Evolutionary conservation across 2,888 invertebrate genomes (phyloP), one percentile per base, ranked within the genome.

Genomic region (Meghimatium bilineatum): DNA sequence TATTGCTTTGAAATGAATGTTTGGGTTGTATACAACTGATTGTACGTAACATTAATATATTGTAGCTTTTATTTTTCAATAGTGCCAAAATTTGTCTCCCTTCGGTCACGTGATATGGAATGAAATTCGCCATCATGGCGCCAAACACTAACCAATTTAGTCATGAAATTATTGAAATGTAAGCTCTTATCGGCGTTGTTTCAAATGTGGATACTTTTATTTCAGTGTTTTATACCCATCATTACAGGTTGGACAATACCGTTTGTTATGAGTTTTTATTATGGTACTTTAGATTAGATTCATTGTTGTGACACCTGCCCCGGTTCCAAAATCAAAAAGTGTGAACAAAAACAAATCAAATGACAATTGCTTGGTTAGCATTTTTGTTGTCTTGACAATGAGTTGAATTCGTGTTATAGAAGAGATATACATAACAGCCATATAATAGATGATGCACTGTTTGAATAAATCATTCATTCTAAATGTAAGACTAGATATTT

Each of bases 121-220:
- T 72, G 84, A 87, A 86, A 85, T 87, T 88, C 87, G 87, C 89
- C 89, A 89, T 88, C 87, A 88, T 89, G 89, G 89, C 88, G 88
- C 88, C 88, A 88, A 88, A 86, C 81, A 83, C 34, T 82, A 67
- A 60, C n/a, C 75, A 81, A 44, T 52, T 69, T 12, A 66, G 66
- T n/a, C 63, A 38, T 63, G 63, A 81, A 76, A 84, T 75, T 80
- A 34, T 29, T 38, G 29, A 36, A 79, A 78, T 63, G 78, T 78
- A 78, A 71, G 38, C 32, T 12, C 0, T 71, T 71, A 12, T 8
- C 71, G 34, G n/a, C 14, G 23, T 23, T 71, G 26, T 71, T 44
- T 44, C 26, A 1, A 38, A 10, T 71, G 26, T 23, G 44, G 12
- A 5, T 5, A 71, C 44, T 26, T 10, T 44, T 26, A n/a, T 34